Evolutionary conservation across 2,888 invertebrate species (phyloP), one percentile per base, ranked within the genome.

Genomic region (Heteropelma amictum): DNA sequence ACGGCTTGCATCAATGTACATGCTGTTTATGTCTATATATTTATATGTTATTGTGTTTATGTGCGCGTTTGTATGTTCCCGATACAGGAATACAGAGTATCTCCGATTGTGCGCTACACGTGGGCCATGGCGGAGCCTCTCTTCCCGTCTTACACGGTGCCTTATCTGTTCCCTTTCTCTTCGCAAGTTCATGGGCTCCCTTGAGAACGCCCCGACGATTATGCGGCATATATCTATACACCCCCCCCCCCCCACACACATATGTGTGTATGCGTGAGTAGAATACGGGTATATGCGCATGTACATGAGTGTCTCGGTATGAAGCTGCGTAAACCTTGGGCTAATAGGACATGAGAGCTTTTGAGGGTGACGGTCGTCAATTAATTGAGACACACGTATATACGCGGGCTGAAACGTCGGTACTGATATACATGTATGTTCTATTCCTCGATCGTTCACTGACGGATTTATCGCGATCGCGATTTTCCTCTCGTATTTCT

Each of bases 1-100:
- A 76, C 75, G 71, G 51, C 71, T 72, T 76, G 77, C 72, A 72
- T 77, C 65, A 70, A 63, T 63, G 64, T 67, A 51, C 69, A 72
- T 75, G 77, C 67, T 72, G 38, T 47, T 33, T 28, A 40, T 38
- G 19, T 49, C 26, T 26, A 8, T 23, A 47, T 61, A 14, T 33
- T 28, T 38, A 26, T 45, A 28, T 53, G 38, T 60, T 23, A 35
- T 8, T 28, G 26, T 12, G 23, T 38, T 19, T 61, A 30, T 40
- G 23, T 28, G 5, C 10, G 21, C 2, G 21, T 35, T 38, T 12
- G 38, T 26, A 42, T 14, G 33, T 23, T 12, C 17, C 3, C 8
- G 45, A 45, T 12, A 4, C 5, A 40, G 40, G 12, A 12, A 40
- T 8, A 56, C 12, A 19, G 33, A 54, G 54, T 19, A n/a, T n/a